Percentiles rank a stretch among this genome's conserved stretches.
Conservation (phyloP, 92 coral and sea anemone genomes). For the Galaxea fascicularis region DNA sequence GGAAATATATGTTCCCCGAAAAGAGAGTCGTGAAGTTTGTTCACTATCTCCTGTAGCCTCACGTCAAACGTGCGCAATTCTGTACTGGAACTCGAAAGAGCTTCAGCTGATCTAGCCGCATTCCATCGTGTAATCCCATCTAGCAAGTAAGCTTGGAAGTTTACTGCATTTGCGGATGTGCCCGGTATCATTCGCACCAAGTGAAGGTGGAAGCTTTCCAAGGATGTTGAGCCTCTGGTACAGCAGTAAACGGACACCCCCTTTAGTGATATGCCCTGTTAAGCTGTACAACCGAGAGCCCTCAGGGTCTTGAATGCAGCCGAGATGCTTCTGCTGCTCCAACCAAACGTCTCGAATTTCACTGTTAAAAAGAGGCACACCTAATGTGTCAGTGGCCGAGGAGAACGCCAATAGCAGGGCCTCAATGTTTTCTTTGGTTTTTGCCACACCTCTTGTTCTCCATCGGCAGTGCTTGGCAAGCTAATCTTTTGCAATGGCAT, state of each 20-base stretch:
- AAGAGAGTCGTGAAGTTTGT: conserved; percentile 17
- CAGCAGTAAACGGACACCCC: conserved; percentile 58
- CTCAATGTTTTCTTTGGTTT: not conserved
- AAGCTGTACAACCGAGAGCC: conserved; percentile 48
- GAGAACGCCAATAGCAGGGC: conserved; percentile 22
- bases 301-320: conserved; percentile 66
- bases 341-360: conserved; percentile 28
- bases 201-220: conserved; percentile 77
- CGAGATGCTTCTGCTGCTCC: conserved; percentile 42
- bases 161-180: conserved; percentile 44
- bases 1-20: conserved; percentile 2
- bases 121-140: conserved; percentile 69
- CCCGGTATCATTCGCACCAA: conserved; percentile 69
- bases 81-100: not conserved
- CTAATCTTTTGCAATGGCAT: conserved; percentile 18
- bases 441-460: conserved; percentile 26
- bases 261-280: conserved; percentile 53
- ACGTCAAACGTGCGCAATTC: conserved; percentile 14
- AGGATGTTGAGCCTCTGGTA: conserved; percentile 69
- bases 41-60: conserved; percentile 22
- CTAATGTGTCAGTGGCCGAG: conserved; percentile 49
- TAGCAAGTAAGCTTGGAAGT: conserved; percentile 71
- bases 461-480: conserved; percentile 30
- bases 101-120: conserved; percentile 6
- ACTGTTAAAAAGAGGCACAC: conserved; percentile 34